These are phyloP conservation scores for Sepioteuthis lessoniana DNA, from an alignment of 2,888 invertebrate genomes.

Conservation along the genomic window DNA sequence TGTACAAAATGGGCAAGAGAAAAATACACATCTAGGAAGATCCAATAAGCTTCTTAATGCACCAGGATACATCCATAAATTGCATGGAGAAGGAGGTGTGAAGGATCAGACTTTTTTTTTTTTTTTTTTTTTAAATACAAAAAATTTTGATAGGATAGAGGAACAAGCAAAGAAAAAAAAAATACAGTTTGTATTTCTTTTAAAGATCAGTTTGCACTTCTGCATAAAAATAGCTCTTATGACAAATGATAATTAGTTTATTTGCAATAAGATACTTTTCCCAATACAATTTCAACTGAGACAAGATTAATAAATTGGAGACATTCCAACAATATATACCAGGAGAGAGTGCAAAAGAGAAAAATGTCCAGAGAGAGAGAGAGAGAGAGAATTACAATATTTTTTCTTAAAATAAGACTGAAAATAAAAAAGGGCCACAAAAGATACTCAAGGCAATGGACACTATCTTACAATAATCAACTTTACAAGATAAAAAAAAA, in stretches of 20 bases:
- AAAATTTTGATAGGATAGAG: neutral
- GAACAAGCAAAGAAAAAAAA: neutral
- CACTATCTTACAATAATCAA: neutral
- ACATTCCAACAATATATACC: neutral
- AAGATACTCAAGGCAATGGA: neutral
- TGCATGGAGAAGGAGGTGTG: too few relatives aligned
- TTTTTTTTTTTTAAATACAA: too few relatives aligned
- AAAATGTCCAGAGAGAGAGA: neutral
- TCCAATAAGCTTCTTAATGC: neutral
- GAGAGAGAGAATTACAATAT: neutral
- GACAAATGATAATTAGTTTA: neutral
- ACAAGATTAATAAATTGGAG: neutral
- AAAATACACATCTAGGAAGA: too few relatives aligned
- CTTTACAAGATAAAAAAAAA: neutral
- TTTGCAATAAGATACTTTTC: neutral
- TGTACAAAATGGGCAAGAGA: too few relatives aligned
- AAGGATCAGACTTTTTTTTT: neutral
- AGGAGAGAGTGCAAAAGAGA: neutral
- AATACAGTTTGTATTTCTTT: too few relatives aligned
- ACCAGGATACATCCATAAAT: neutral
- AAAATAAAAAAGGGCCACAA: too few relatives aligned
- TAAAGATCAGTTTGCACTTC: neutral
- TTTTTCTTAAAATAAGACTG: neutral
- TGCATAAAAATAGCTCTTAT: slow-evolving; percentile 23
- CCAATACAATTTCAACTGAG: neutral